Evolutionary conservation across 2,113 vertebrate genomes (phyloP), one percentile per base, ranked within the genome.

Genomic region (Cromileptes altivelis): DNA sequence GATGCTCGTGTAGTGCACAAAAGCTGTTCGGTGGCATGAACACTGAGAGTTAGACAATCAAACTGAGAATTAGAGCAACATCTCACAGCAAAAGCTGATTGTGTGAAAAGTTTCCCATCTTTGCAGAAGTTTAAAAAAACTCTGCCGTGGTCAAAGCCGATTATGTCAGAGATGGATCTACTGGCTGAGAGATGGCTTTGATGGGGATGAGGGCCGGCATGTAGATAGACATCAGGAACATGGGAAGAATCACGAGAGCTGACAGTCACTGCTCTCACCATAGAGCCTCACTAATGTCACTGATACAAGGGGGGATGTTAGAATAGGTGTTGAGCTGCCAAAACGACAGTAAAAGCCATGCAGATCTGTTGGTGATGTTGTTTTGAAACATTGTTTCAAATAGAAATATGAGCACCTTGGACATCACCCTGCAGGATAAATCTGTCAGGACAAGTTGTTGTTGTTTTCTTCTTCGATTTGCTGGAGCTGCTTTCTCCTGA

Each of bases 171-270:
- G 71, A 64, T 84, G 17, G 74, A 85, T 85, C 74, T 68, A 47
- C 56, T 61, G 74, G 84, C 84, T 71, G 85, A 78, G 82, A 84
- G 72, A 63, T 10, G 49, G 82, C 90, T 90, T 90, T 92, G 91
- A 94, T 80, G 80, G 62, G 84, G 88, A 92, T 84, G 82, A 84
- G 78, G 82, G 40, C 37, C 70, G 90, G 87, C 84, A 82, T 85
- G 30, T 69, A 81, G 86, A 92, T 86, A 78, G 90, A 89, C 91
- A 88, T 88, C 82, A 85, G 85, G 87, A 92, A 67, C 89, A 87
- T 57, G 64, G 61, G 84, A 87, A 89, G 81, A 63, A 81, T 89
- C 88, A 90, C 33, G 3, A 77, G 72, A 88, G 81, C 87, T 76
- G 94, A 93, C 91, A 85, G 80, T 50, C 67, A 21, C 60, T 68